Conservation (phyloP, 2,888 invertebrate species). For the Eulithis prunata region DNA sequence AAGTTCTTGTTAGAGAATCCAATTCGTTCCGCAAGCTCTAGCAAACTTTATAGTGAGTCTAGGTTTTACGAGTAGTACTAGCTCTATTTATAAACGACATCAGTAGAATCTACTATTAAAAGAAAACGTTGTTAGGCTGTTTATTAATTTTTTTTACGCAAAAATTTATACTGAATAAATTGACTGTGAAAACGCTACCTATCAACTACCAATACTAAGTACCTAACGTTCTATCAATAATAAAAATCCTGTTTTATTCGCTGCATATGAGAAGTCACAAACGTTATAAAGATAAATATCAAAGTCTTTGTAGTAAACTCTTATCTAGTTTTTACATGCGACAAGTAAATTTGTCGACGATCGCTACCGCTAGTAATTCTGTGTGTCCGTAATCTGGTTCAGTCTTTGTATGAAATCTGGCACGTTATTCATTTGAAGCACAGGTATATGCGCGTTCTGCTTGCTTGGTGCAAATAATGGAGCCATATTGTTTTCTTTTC, state of each 20-base stretch:
- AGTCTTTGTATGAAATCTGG: constrained; percentile 72
- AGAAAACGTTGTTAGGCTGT: background rate
- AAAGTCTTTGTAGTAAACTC: too few species aligned
- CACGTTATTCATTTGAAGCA: constrained; percentile 60
- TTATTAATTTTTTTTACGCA: background rate
- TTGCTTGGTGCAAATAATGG: constrained; percentile 49
- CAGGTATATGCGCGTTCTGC: constrained; percentile 46
- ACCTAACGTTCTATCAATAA: too few species aligned
- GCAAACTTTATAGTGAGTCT: constrained; percentile 58
- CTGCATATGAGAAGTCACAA: too few species aligned
- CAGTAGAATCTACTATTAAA: too few species aligned
- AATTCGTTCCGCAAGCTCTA: constrained; percentile 69
- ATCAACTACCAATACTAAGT: too few species aligned
- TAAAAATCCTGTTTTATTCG: too few species aligned
- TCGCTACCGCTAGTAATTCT: background rate
- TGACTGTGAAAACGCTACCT: too few species aligned
- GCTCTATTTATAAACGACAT: background rate
- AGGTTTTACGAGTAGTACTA: constrained; percentile 57
- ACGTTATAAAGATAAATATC: too few species aligned
- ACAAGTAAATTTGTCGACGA: too few species aligned
- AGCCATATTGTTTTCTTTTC: constrained; percentile 39
- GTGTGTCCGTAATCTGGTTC: constrained; percentile 37
- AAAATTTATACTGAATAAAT: too few species aligned
- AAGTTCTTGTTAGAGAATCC: constrained; percentile 41
- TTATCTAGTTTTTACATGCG: too few species aligned